Evolutionary conservation across 2,888 invertebrate species (phyloP).

Genomic region (Noctuana brunneofusca): DNA sequence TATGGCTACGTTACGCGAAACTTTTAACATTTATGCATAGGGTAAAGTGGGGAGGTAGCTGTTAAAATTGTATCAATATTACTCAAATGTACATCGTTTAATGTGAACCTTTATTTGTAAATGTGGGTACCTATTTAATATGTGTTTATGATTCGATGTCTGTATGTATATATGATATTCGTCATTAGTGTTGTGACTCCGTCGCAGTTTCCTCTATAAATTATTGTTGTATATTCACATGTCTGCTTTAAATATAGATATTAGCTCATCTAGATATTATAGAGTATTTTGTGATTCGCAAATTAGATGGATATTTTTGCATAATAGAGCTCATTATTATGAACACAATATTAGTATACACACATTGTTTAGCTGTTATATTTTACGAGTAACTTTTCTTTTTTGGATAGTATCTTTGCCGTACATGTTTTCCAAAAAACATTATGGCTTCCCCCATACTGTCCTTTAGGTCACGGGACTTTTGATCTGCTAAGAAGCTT

Average conservation of each 20-base stretch:
- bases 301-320: constrained; percentile 77
- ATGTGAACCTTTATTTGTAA: constrained; percentile 19
- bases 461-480: background rate
- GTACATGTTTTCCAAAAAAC: background rate
- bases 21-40: background rate
- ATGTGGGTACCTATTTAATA: constrained; percentile 18
- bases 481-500: background rate
- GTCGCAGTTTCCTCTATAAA: constrained; percentile 47
- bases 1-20: constrained; percentile 25
- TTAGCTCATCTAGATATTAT: constrained; percentile 65
- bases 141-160: constrained; percentile 14
- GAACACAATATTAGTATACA: constrained; percentile 39
- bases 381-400: background rate
- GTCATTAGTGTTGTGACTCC: constrained; percentile 49
- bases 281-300: constrained; percentile 71
- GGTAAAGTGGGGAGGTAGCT: background rate
- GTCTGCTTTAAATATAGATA: constrained; percentile 49
- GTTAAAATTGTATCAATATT: constrained; percentile 17
- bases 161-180: constrained; percentile 39
- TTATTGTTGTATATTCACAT: constrained; percentile 40
- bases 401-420: background rate
- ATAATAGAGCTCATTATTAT: constrained; percentile 71
- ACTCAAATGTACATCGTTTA: constrained; percentile 12
- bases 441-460: background rate
- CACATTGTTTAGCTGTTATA: constrained; percentile 23